Evolutionary conservation across 1,140 invertebrate species (phyloP), one percentile per base, ranked within the genome.

Genomic region (Cydia strobilella): DNA sequence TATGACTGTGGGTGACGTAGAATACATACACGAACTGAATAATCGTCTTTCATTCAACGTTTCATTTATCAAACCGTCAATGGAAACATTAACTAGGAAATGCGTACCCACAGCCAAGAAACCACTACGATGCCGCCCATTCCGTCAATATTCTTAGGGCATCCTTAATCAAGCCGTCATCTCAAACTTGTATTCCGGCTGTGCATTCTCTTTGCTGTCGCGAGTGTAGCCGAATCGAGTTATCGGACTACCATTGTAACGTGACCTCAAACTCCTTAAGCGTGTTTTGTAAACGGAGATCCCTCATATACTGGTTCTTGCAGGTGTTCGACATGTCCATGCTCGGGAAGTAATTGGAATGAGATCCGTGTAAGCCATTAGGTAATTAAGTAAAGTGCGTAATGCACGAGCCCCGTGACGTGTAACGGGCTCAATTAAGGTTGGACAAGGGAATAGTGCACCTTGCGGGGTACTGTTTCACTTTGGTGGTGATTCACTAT

Each of bases 381-480:
- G 65, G 31, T 69, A 69, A 69, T 69, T 69, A 69, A 69, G 65
- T 69, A 35, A 69, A 69, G 65, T 69, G 65, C 65, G 65, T 69
- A 69, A 18, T 69, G 65, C 65, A 69, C 31, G 65, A 35, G n/a
- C 4, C 54, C 54, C 9, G 20, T 23, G 54, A 59, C 54, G 54
- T 59, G 54, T 59, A 59, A 59, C 54, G 54, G n/a, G 54, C 54
- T 59, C 54, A 59, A 59, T 59, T 59, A 59, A 59, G 18, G 54
- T 59, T 59, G 54, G 54, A 59, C 54, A 59, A 59, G 54, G 54
- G 54, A 20, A 23, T 59, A 23, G 54, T 23, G 20, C 18, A 7
- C 7, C 7, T 13, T 59, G 51, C 51, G 51, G n/a, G 20, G 54
- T 59, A 59, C 18, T 23, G 54, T 59, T 59, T 59, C 20, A 59